phyloP scores from a whole-genome alignment of 1,140 invertebrate species.

The Temnothorax curvispinosus region DNA sequence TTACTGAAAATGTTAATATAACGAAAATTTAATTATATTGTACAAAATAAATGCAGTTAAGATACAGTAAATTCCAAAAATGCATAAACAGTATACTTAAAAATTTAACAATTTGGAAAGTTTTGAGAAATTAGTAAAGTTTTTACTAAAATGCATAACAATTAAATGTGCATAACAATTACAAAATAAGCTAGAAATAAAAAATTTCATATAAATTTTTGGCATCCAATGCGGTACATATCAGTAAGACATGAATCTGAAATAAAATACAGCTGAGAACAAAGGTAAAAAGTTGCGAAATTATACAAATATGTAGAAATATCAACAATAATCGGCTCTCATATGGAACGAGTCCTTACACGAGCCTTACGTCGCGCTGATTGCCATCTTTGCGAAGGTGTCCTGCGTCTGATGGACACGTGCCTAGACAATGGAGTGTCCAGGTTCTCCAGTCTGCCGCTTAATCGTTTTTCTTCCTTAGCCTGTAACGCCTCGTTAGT shows the following conservation, averaged over 20 bases:
- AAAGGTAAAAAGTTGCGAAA: conserved; percentile 4
- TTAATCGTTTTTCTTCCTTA: conserved; percentile 79
- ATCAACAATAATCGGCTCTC: conserved; percentile 55
- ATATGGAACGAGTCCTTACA: conserved; percentile 80
- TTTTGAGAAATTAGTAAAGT: neutral
- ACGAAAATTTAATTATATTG: neutral
- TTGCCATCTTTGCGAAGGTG: conserved; percentile 85
- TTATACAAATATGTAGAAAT: conserved; percentile 12
- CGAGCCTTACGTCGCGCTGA: conserved; percentile 84
- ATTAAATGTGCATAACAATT: neutral
- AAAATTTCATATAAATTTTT: neutral
- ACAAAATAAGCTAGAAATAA: neutral
- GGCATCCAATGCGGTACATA: neutral
- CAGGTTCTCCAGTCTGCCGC: conserved; percentile 81
- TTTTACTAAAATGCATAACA: neutral
- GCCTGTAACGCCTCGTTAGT: conserved; percentile 80
- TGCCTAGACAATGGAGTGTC: conserved; percentile 83
- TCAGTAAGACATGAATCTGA: conserved; percentile 39
- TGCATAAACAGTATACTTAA: neutral
- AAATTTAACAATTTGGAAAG: neutral
- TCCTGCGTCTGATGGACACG: conserved; percentile 82
- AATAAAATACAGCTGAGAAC: conserved; percentile 40
- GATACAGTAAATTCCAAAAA: neutral
- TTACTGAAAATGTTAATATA: conserved; percentile 3
- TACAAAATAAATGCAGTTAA: neutral